phyloP scores from a whole-genome alignment of 2,113 vertebrate species.

The Aspiorhynchus laticeps region DNA sequence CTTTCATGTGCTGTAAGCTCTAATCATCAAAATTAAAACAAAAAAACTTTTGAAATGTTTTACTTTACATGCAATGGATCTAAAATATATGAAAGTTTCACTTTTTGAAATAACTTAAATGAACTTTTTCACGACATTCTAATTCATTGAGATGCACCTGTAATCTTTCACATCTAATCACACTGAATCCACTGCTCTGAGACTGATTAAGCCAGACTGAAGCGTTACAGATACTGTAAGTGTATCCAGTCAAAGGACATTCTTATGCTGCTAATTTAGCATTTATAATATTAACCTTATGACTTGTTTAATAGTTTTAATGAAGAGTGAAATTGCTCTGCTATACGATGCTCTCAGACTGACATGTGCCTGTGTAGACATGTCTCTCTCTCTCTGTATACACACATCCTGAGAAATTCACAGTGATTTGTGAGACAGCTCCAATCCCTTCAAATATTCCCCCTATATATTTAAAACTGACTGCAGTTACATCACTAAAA shows the following conservation, averaged over 20 bases:
- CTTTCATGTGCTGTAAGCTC: too few species aligned
- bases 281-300: too few species aligned
- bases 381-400: background rate
- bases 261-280: background rate
- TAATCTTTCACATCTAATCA: background rate
- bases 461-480: background rate
- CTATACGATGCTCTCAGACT: background rate
- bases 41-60: too few species aligned
- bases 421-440: background rate
- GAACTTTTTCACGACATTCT: too few species aligned
- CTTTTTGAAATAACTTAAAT: too few species aligned
- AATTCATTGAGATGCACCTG: too few species aligned
- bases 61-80: too few species aligned
- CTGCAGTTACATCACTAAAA: background rate
- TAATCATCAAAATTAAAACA: too few species aligned
- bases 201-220: background rate
- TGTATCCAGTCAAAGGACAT: background rate
- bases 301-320: slow-evolving; percentile 1
- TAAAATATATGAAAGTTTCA: too few species aligned
- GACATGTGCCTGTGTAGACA: background rate
- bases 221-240: background rate
- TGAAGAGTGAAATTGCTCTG: background rate
- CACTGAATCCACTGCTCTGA: background rate
- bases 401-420: background rate
- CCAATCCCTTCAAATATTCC: background rate